Base-by-base conservation (phyloP, 64 coral and sea anemone species). In the Pachyseris speciosa region DNA sequence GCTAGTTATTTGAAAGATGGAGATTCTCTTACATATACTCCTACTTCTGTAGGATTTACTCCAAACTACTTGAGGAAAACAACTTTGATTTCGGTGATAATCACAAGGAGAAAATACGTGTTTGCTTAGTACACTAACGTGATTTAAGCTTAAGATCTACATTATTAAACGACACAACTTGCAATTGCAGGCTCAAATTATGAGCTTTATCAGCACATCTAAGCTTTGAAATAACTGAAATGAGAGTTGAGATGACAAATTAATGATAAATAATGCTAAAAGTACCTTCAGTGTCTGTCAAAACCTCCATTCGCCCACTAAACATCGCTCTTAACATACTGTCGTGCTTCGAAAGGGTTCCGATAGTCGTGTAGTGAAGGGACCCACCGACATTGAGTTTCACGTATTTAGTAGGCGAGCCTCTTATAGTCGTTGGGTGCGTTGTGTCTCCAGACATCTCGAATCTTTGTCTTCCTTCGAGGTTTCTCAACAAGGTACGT, bases 291-390 rank as follows among this genome's bases (percentile, higher is more conserved):
- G 90, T 99, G 29, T 99, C 97, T 4, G 97, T 99, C 48, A 99
- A 73, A 40, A 99, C 97, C 80, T 99, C 97, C 97, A 99, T 95
- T 93, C 97, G 40, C 4, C 97, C 97, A 77, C 97, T 99, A 53
- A 99, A 99, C 97, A 99, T 99, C 7, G 97, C 97, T 67, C 97
- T 64, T 17, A 99, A 59, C 97, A 99, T 99, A 19, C 88, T 99
- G 81, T 99, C 97, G 36, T 99, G 97, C 73, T 99, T 99, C 22
- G 97, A 93, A 25, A 99, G 75, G 15, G 97, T 99, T 55, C 97
- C 97, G 13, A 99, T 76, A 10, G 97, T 99, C 20, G 94, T 95
- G 80, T 99, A 99, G 15, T 99, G 97, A 0, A 99, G 58, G 1
- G 97, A 99, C 0, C 97, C 97, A 48, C 97, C 97, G 55, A 99